phyloP scores from a whole-genome alignment of 2,888 invertebrate species.

The Hypomecis punctinalis region DNA sequence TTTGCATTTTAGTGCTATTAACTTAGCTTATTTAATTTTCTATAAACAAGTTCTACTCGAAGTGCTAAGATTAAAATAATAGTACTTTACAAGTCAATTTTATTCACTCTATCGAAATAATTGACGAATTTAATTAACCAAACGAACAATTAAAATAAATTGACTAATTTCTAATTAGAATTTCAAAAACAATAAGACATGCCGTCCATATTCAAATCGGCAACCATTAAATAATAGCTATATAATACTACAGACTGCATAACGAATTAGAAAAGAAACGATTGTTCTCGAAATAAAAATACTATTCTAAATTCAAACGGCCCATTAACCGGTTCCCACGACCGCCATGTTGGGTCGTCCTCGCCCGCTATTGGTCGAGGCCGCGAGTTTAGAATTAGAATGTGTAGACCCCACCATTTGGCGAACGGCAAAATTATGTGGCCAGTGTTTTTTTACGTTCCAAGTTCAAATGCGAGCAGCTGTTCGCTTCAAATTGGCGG shows the following conservation, averaged over 20 bases:
- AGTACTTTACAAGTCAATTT: not conserved
- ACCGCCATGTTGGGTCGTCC: constrained; percentile 83
- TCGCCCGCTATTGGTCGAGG: constrained; percentile 83
- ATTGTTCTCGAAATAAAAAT: constrained; percentile 81
- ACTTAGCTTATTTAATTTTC: too few species aligned
- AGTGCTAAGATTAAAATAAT: too few species aligned
- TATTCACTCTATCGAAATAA: constrained; percentile 23
- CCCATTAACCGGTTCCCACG: constrained; percentile 84
- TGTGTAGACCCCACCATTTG: constrained; percentile 84
- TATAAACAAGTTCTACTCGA: too few species aligned
- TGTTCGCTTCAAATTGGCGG: constrained; percentile 53
- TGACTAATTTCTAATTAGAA: constrained; percentile 33
- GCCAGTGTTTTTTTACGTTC: constrained; percentile 72
- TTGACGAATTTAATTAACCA: constrained; percentile 23
- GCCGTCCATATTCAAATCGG: constrained; percentile 42
- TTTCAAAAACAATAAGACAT: constrained; percentile 38
- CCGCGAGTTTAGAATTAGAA: constrained; percentile 83
- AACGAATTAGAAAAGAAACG: constrained; percentile 58
- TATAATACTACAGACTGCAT: constrained; percentile 46
- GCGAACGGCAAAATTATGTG: constrained; percentile 80
- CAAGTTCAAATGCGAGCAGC: constrained; percentile 78
- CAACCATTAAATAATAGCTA: constrained; percentile 33
- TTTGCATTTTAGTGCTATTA: too few species aligned
- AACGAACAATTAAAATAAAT: constrained; percentile 32
- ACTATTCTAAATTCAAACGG: constrained; percentile 84